Conservation (phyloP, 1,140 invertebrate genomes). For the Zaprionus ghesquierei region DNA sequence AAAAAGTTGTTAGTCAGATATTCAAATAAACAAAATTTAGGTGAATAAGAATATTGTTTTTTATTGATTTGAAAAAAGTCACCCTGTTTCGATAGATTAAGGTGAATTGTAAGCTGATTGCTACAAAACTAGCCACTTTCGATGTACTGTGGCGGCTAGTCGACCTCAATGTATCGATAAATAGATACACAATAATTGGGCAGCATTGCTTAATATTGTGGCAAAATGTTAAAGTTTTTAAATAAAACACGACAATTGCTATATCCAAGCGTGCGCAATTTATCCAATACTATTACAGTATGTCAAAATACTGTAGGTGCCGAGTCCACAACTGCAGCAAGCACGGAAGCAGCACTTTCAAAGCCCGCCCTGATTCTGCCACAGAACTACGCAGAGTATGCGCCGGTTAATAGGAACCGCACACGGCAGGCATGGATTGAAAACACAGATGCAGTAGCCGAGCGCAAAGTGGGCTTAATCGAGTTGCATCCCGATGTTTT, state of each 20-base stretch:
- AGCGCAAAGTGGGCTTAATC: slow-evolving; percentile 92
- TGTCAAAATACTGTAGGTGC: slow-evolving; percentile 8
- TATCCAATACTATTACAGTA: slow-evolving; percentile 25
- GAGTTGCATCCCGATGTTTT: slow-evolving; percentile 95
- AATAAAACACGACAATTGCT: slow-evolving; percentile 64
- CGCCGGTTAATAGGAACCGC: slow-evolving; percentile 51
- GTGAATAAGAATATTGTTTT: not conserved
- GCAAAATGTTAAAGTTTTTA: slow-evolving; percentile 76
- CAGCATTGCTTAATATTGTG: slow-evolving; percentile 3
- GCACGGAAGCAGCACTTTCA: not conserved
- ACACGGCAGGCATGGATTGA: slow-evolving; percentile 94
- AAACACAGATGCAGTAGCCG: slow-evolving; percentile 90
- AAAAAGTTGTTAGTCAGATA: not conserved
- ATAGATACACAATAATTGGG: slow-evolving; percentile 18
- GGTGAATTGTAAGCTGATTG: not conserved
- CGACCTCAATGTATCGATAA: slow-evolving; percentile 19
- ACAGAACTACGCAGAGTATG: slow-evolving; percentile 49
- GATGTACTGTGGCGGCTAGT: not conserved
- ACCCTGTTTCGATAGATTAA: not conserved
- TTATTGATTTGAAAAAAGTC: not conserved
- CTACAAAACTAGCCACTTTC: not conserved
- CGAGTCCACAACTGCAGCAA: not conserved
- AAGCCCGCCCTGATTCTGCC: slow-evolving; percentile 53
- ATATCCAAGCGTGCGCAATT: slow-evolving; percentile 49
- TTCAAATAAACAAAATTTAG: not conserved